phyloP scores from a whole-genome alignment of 2,797 vertebrate genomes.

The Prunella strophiata region DNA sequence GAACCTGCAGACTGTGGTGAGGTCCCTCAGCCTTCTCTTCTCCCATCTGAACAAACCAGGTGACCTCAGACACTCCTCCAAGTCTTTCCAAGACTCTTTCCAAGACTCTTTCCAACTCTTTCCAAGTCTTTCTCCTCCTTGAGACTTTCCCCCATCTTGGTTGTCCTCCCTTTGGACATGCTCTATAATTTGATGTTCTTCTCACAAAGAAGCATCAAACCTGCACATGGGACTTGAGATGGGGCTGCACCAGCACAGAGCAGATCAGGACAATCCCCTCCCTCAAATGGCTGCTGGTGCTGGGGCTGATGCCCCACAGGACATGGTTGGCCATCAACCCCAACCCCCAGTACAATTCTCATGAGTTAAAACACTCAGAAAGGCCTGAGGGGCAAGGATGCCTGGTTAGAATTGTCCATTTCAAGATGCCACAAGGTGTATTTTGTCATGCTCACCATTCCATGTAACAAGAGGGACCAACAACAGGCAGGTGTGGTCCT shows the following conservation, averaged over 20 bases:
- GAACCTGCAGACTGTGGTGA: neutral
- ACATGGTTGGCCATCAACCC: neutral
- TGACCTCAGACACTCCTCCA: neutral
- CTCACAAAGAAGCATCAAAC: neutral
- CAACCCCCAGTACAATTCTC: neutral
- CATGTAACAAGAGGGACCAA: neutral
- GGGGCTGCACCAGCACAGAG: neutral
- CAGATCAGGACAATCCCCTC: neutral
- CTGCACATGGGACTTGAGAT: fast-evolving
- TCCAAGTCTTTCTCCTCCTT: neutral
- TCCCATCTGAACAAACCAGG: neutral
- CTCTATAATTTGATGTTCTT: neutral
- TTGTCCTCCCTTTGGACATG: neutral
- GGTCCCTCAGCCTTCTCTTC: neutral
- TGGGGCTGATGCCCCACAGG: neutral
- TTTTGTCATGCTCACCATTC: neutral
- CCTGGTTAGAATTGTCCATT: neutral
- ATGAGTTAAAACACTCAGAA: neutral
- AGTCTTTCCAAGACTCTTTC: neutral
- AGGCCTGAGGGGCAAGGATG: neutral
- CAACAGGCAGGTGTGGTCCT: neutral
- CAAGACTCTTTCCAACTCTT: no score
- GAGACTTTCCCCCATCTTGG: neutral
- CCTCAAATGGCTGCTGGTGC: neutral
- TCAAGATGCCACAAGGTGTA: neutral